Evolutionary conservation across 2,888 invertebrate genomes (phyloP).

Genomic region (Syrphus vitripennis): DNA sequence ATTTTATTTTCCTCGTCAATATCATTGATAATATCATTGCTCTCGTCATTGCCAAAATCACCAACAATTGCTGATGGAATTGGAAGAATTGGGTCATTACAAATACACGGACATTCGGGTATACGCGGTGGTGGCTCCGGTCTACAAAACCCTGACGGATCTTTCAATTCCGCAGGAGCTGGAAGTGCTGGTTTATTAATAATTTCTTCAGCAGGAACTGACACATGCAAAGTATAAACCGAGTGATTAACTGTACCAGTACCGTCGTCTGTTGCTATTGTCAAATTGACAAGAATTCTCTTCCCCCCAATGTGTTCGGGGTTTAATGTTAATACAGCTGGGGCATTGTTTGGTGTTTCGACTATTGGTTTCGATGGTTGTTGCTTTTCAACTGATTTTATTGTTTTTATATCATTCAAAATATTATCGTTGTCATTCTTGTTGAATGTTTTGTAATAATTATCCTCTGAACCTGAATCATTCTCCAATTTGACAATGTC

Average conservation of each 20-base stretch:
- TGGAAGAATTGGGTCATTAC: conserved; percentile 55
- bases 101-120: conserved; percentile 80
- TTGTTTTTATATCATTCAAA: conserved; percentile 29
- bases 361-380: conserved; percentile 42
- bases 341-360: neutral
- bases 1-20: conserved; percentile 27
- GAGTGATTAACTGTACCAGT: conserved; percentile 83
- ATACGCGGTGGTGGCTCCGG: conserved; percentile 80
- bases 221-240: conserved; percentile 90
- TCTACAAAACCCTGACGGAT: conserved; percentile 73
- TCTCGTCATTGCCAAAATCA: conserved; percentile 69
- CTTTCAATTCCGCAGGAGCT: conserved; percentile 43
- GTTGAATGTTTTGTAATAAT: conserved; percentile 77
- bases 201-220: conserved; percentile 85
- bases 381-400: conserved; percentile 43
- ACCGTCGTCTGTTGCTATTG: conserved; percentile 88
- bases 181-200: conserved; percentile 16
- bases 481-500: conserved; percentile 79
- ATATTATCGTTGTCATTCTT: conserved; percentile 30
- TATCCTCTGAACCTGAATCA: conserved; percentile 74
- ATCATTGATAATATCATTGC: conserved; percentile 39
- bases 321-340: conserved; percentile 64
- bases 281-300: conserved; percentile 90
- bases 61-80: neutral
- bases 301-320: conserved; percentile 78